phyloP scores from a whole-genome alignment of 2,113 vertebrate species.

The Galemys pyrenaicus region DNA sequence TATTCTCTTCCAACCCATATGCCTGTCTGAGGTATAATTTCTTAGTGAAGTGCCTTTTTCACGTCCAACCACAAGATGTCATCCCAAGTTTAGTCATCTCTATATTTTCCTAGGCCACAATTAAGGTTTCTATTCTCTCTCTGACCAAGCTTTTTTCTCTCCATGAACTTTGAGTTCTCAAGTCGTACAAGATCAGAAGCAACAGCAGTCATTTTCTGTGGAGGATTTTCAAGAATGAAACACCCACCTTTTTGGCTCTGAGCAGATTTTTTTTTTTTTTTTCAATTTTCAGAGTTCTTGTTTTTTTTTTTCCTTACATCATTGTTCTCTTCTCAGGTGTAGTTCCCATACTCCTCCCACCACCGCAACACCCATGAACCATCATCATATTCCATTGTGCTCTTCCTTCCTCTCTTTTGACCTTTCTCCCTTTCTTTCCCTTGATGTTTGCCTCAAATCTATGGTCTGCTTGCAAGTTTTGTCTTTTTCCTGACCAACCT shows the following conservation, averaged over 20 bases:
- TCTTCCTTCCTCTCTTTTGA: too few relatives aligned
- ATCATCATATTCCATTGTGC: too few relatives aligned
- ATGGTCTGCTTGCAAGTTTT: too few relatives aligned
- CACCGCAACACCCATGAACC: too few relatives aligned
- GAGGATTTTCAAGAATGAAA: not conserved
- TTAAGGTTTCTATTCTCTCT: not conserved
- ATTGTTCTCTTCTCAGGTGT: too few relatives aligned
- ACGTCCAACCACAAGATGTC: constrained; percentile 79
- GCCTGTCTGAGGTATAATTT: not conserved
- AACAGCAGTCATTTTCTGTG: not conserved
- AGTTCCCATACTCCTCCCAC: too few relatives aligned
- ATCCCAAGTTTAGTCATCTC: constrained; percentile 56
- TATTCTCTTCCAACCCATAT: not conserved
- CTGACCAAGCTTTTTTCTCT: too few relatives aligned
- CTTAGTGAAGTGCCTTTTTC: not conserved
- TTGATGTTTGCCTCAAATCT: too few relatives aligned
- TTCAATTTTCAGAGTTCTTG: too few relatives aligned
- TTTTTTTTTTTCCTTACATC: too few relatives aligned
- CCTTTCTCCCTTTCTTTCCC: too few relatives aligned
- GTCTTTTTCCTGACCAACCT: too few relatives aligned
- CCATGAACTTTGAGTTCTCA: not conserved
- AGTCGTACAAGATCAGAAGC: not conserved
- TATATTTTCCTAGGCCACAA: not conserved
- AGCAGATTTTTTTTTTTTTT: not conserved
- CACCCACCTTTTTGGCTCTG: not conserved